phyloP scores from a whole-genome alignment of 2,888 invertebrate genomes.

The Machimus rusticus region DNA sequence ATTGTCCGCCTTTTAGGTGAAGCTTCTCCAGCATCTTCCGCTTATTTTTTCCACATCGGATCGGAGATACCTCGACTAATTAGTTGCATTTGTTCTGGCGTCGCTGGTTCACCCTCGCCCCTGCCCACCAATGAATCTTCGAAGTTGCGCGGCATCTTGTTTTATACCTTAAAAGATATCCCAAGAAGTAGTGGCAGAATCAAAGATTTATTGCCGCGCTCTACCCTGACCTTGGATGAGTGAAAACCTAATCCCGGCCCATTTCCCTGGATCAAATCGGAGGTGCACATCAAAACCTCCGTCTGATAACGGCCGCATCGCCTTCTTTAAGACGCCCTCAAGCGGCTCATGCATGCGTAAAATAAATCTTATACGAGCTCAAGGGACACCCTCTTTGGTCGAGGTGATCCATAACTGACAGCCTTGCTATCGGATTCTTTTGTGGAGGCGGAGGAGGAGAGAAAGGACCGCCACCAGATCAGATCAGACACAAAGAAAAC shows the following conservation, averaged over 20 bases:
- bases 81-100: constrained; percentile 31
- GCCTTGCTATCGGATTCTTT: neutral
- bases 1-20: neutral
- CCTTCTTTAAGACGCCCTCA: neutral
- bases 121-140: neutral
- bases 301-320: neutral
- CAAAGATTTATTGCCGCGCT: neutral
- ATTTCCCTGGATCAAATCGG: neutral
- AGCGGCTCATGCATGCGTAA: constrained; percentile 10
- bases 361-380: constrained; percentile 18
- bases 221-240: neutral
- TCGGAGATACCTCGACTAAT: neutral
- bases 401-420: constrained; percentile 36
- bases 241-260: neutral
- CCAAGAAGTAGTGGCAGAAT: neutral
- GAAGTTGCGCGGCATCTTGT: neutral
- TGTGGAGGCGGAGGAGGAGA: neutral
- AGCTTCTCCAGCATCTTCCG: neutral
- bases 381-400: constrained; percentile 19
- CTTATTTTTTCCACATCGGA: neutral
- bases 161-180: neutral
- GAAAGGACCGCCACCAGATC: constrained; percentile 24
- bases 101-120: neutral
- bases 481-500: neutral
- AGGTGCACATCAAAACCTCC: neutral